Base-by-base conservation (phyloP, 2,113 vertebrate genomes). In the Petromus typicus region DNA sequence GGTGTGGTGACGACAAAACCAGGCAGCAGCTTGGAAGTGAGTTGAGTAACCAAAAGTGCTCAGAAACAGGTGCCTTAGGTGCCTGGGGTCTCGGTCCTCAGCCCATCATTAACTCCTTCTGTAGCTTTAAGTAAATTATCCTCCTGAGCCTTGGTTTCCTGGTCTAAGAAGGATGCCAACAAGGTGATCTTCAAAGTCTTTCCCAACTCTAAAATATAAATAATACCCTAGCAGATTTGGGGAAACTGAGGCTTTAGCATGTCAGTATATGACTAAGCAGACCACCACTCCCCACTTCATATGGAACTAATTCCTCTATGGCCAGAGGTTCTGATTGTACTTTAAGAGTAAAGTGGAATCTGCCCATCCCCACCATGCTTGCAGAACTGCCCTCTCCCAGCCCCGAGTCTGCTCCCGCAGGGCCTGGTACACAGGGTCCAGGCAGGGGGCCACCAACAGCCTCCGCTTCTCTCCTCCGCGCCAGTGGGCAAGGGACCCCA, bases 391-490 rank as follows among this genome's bases (percentile, higher is more conserved):
- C 32, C 27, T 48, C 86, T 71, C 54, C 78, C 48, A 7, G 80
- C 79, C 78, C 82, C 92, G 5, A 88, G 93, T 54, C 90, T 54
- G 45, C 93, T 96, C 81, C 86, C 88, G 69, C 94, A 97, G 34
- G 94, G 85, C 22, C 82, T 83, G 27, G 91, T 48, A 75, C 97
- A 96, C 37, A 97, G 82, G 66, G 89, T 78, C 95, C 96, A 97
- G 73, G 90, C 84, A 10, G 8, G 1, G 22, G 95, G 95, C 96
- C 96, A 97, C 97, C 96, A 97, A 85, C 95, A 98, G 90, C 43
- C 85, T 92, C 64, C 83, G 30, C 27, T 40, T 48, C 57, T 95
- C 83, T 67, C 90, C 86, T 92, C 76, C 5, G 83, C 56, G 56
- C 67, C 76, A 20, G 92, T 0, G 0, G 85, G 56, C 61, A 93